Percentiles rank a stretch among this genome's conserved stretches.
Conservation (phyloP, 2,888 invertebrate species). For the Paralinhomoeus sp. region DNA sequence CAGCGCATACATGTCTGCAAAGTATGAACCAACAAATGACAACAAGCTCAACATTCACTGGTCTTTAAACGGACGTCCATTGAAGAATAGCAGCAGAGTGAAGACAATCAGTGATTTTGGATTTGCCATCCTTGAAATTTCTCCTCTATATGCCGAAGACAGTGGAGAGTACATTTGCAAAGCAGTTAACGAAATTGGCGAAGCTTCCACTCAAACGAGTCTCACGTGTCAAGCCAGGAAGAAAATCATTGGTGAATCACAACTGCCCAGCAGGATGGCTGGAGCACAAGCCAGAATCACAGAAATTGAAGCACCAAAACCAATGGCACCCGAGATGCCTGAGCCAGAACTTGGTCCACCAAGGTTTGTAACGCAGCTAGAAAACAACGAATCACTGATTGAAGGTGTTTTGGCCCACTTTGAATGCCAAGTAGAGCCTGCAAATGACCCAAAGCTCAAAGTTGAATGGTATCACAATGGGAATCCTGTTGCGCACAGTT, state of each 20-base stretch:
- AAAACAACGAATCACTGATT: slow-evolving; percentile 54
- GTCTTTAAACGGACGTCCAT: slow-evolving; percentile 67
- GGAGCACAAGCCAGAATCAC: slow-evolving; percentile 48
- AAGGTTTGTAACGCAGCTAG: slow-evolving; percentile 64
- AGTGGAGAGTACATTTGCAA: slow-evolving; percentile 17
- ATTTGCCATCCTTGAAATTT: slow-evolving; percentile 81
- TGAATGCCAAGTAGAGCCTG: slow-evolving; percentile 73
- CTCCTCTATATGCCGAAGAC: slow-evolving; percentile 60
- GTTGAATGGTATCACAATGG: slow-evolving; percentile 45
- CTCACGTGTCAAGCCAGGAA: slow-evolving; percentile 36
- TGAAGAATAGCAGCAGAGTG: slow-evolving; percentile 70
- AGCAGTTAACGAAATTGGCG: slow-evolving; percentile 10
- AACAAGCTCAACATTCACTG: slow-evolving; percentile 11
- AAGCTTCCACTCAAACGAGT: neutral
- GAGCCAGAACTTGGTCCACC: slow-evolving; percentile 48
- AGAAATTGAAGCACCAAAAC: slow-evolving; percentile 46
- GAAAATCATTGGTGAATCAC: slow-evolving; percentile 60
- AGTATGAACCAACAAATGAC: slow-evolving; percentile 20
- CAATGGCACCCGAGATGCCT: slow-evolving; percentile 26
- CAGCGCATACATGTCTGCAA: slow-evolving; percentile 20
- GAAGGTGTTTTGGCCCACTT: slow-evolving; percentile 92
- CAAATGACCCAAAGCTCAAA: slow-evolving; percentile 65
- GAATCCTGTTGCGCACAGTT: slow-evolving; percentile 46
- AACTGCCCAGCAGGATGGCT: slow-evolving; percentile 67
- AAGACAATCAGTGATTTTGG: slow-evolving; percentile 94